Evolutionary conservation across 2,113 vertebrate species (phyloP), one percentile per base, ranked within the genome.

Genomic region (Brachyhypopomus gauderio): DNA sequence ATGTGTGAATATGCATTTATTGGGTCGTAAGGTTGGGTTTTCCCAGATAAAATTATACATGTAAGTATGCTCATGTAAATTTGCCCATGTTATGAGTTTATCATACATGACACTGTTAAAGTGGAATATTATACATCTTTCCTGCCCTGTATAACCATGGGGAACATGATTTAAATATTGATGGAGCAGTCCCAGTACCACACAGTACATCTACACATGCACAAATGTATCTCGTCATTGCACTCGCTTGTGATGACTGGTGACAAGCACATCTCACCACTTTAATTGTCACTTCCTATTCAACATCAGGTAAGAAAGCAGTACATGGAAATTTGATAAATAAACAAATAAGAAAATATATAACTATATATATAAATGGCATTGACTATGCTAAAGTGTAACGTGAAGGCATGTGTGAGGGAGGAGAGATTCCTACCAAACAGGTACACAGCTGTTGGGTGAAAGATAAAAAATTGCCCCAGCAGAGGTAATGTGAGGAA

Each of bases 381-480:
- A 62, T 27, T 78, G 64, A 55, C 55, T 66, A 67, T 77, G 75
- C 48, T 30, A 23, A 75, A 75, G 7, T 27, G 45, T 11, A 23
- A 48, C 0, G 16, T 38, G 9, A 56, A 30, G 34, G 71, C 72
- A 59, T 52, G 7, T 38, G 17, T 79, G 38, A 34, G 52, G 20
- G 59, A 41, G 78, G 78, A 85, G 58, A 34, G 52, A 59, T 72
- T 64, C 75, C 36, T 14, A 62, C 75, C 75, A 81, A 84, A 77
- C 82, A 85, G 78, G 83, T 78, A 85, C 80, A 85, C 87, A 88
- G 77, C 84, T 88, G 87, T 81, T 86, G 66, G 73, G 71, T 76
- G 77, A 82, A 79, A 88, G 84, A 88, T 88, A 88, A 88, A 80
- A 87, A 79, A 87, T 85, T 79, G 72, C 82, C 82, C 81, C 84